phyloP scores from a whole-genome alignment of 2,797 vertebrate genomes.

The Hippocampus kuda region DNA sequence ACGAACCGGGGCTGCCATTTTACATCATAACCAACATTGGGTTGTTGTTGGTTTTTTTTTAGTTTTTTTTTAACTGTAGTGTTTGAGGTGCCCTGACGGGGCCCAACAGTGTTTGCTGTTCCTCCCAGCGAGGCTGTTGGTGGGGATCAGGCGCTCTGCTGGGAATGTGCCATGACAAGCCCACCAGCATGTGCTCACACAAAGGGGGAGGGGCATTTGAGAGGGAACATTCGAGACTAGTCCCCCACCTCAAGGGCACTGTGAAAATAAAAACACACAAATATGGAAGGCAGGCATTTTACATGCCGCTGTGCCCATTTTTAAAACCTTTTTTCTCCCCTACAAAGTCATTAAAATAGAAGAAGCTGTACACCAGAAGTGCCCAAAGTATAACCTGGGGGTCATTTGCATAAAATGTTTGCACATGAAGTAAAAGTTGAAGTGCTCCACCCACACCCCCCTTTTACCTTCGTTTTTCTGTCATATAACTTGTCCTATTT shows the following conservation, averaged over 20 bases:
- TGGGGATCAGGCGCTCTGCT: constrained; percentile 41
- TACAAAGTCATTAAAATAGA: background rate
- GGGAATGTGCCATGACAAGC: constrained; percentile 51
- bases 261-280: constrained; percentile 20
- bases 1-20: background rate
- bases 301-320: background rate
- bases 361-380: background rate
- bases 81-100: constrained; percentile 29
- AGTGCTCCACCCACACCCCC: too few species aligned
- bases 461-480: too few species aligned
- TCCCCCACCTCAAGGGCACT: constrained; percentile 17
- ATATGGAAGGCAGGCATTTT: constrained; percentile 6
- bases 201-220: constrained; percentile 17
- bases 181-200: constrained; percentile 43
- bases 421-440: too few species aligned
- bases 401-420: background rate
- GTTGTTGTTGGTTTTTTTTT: background rate
- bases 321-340: too few species aligned
- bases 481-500: background rate
- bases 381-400: background rate
- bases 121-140: constrained; percentile 40
- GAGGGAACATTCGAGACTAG: constrained; percentile 20
- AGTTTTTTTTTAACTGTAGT: background rate
- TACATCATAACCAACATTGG: background rate
- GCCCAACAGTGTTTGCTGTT: constrained; percentile 34